Evolutionary conservation across 2,113 vertebrate species (phyloP), one percentile per base, ranked within the genome.

Genomic region (Oreochromis aureus): DNA sequence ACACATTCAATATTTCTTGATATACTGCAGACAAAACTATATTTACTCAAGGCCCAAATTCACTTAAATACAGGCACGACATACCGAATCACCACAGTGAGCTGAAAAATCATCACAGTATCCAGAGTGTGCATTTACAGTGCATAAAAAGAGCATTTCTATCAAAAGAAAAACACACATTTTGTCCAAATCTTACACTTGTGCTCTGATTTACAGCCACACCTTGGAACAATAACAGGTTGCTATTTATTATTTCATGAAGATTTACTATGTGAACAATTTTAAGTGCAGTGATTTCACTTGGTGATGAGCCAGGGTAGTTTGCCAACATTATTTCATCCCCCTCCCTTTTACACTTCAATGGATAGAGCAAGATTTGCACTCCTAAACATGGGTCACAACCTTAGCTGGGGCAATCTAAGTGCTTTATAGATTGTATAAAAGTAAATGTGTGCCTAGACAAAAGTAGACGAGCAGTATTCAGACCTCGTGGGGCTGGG

Each of bases 191-290:
- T 86, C 51, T 88, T 61, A 63, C 85, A 89, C 85, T 34, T 27
- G 4, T n/a, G 30, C 63, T 82, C 81, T 93, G 90, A 95, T 93
- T 93, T 85, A 94, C 63, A 1, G 76, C n/a, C 86, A 27, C 41
- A 41, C 30, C 69, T 71, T 56, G 88, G 83, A 94, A 89, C 71
- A 54, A 92, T 85, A 88, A 54, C 85, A 86, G 85, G 80, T 90
- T 84, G 73, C 87, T 80, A 80, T 90, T 91, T 86, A 84, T 89
- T 91, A 92, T 87, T 92, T 76, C 36, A 34, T 19, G 24, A 54
- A 87, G 89, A 91, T 94, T 94, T 92, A 92, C 86, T 59, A 89
- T 58, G 90, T 92, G 92, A 93, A 91, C 89, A 32, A 34, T 90
- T 79, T 66, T 86, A 39, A 48, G 58, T 79, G 41, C 39, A 82